Base-by-base conservation (phyloP, 2,888 invertebrate species). In the Ypsolopha sequella region DNA sequence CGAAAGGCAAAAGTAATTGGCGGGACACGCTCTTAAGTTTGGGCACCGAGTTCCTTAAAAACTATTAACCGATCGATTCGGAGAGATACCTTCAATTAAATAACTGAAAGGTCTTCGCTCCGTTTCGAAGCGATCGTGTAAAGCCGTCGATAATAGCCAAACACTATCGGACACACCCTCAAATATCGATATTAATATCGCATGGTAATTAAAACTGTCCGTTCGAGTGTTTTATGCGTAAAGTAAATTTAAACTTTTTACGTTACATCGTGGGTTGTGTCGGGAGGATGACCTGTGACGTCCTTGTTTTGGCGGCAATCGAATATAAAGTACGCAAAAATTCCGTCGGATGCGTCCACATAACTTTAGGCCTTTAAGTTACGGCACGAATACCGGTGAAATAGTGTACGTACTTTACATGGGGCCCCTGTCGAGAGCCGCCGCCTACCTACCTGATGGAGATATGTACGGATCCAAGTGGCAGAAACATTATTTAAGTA, bases 301-400 rank as follows among this genome's bases (percentile, higher is more conserved):
- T 77, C 84, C 77, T 50, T n/a, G 56, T 56, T 52, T 62, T 65
- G 80, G 77, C 74, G 73, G 73, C 75, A 75, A 66, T 73, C 76
- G 68, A 67, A 70, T 68, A 76, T 72, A 73, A 74, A 68, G 65
- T 67, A 67, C 72, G 59, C 62, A 73, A 77, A 68, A 74, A 77
- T 80, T 73, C 70, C 61, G 72, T 60, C 72, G 76, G 70, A 80
- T 77, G 66, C 76, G 67, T 65, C 60, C 76, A 75, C 79, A 81
- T 71, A 70, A 67, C 80, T 82, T 82, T 79, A 84, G 86, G 86
- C 86, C 86, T 81, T 82, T 80, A 82, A 84, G 73, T 62, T 71
- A 73, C 70, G 75, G 72, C 74, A 62, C 68, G 78, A 72, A 80
- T 71, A 57, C 69, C 79, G 69, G 69, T 64, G 63, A 68, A 76